phyloP scores from a whole-genome alignment of 92 coral and sea anemone genomes.

The Isaurus tuberculatus region DNA sequence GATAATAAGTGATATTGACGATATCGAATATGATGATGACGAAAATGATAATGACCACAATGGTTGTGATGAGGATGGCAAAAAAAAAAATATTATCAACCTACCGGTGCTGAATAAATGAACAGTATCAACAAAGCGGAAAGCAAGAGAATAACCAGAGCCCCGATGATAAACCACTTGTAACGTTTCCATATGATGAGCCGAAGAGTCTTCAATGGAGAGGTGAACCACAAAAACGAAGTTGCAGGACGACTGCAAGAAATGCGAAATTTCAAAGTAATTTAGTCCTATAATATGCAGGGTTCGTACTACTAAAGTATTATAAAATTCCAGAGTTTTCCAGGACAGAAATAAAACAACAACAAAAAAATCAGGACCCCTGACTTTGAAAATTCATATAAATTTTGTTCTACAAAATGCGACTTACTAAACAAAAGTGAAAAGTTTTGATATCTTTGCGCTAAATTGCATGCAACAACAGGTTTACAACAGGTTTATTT shows the following conservation, averaged over 20 bases:
- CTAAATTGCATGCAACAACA: background rate
- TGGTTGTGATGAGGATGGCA: too few species aligned
- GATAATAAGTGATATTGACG: too few species aligned
- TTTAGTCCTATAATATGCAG: background rate
- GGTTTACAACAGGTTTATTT: background rate
- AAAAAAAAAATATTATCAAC: background rate
- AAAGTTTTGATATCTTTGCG: too few species aligned
- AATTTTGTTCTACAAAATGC: too few species aligned
- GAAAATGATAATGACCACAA: too few species aligned
- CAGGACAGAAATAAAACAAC: too few species aligned
- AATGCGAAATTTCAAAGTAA: background rate
- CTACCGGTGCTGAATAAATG: conserved; percentile 57
- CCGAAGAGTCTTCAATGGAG: conserved; percentile 56
- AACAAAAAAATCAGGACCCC: too few species aligned
- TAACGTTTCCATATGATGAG: conserved; percentile 62
- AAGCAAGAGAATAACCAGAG: conserved; percentile 29
- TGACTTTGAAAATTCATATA: too few species aligned
- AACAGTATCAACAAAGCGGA: conserved; percentile 34
- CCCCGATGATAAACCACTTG: conserved; percentile 60
- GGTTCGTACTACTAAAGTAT: too few species aligned
- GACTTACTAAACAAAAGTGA: too few species aligned
- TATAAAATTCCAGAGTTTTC: too few species aligned
- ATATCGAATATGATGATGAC: too few species aligned
- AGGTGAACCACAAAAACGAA: conserved; percentile 63
- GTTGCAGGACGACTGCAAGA: conserved; percentile 64